Base-by-base conservation (phyloP, 2,113 vertebrate species). In the Thunnus maccoyii region DNA sequence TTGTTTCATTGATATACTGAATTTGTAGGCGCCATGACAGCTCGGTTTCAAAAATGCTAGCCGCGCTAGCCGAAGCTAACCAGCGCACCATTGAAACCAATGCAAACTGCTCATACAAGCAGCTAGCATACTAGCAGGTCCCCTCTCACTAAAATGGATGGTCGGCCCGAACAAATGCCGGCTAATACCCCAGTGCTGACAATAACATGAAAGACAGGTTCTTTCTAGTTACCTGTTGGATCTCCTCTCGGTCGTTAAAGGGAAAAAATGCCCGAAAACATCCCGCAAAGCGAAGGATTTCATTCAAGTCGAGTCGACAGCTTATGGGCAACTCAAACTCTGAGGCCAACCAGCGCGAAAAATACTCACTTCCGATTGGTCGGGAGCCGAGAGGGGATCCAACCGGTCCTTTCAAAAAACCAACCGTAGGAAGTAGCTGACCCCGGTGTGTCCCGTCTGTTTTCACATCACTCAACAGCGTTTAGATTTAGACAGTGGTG, bases 301-400 rank as follows among this genome's bases (percentile, higher is more conserved):
- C 91, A 91, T 94, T 94, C 90, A 93, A 91, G 82, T 80, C 86
- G 86, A 93, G 68, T 85, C 82, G 85, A 89, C 76, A 88, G 93
- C 94, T 95, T 94, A 94, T 93, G 93, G 94, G 94, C 93, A 94
- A 94, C 94, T 95, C 93, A 95, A 94, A 94, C 94, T 91, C 83
- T 92, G 86, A 89, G 93, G 89, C 91, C 94, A 82, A 96, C 95
- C 97, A 97, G 97, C 97, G 97, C 97, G 96, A 98, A 98, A 97
- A 98, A 97, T 96, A 93, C 95, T 93, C 86, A 94, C 89, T 95
- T 94, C 95, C 94, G 96, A 97, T 98, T 97, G 97, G 97, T 84
- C 94, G 94, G 78, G 82, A 92, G 91, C 89, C 44, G 89, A 87
- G 81, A 83, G 87, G 92, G 89, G 88, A 91, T 93, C 90, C 92